Evolutionary conservation across 2,113 vertebrate species (phyloP).

Genomic region (Thoracochromis brauschi): DNA sequence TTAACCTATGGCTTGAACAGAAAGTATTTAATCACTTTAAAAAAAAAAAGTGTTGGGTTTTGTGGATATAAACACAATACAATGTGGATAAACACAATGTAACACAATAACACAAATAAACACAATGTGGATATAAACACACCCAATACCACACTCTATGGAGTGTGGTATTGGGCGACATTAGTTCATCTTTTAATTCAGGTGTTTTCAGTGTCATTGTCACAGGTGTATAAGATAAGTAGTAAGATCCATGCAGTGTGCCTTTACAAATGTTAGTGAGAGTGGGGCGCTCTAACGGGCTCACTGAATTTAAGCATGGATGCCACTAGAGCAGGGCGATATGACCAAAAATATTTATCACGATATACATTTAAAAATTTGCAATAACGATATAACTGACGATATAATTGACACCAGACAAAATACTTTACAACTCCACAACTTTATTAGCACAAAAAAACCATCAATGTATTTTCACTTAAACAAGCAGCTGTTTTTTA

Average conservation of each 20-base stretch:
- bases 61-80: not conserved
- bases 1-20: not conserved
- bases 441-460: not conserved
- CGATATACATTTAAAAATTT: not conserved
- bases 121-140: no score
- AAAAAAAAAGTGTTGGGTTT: not conserved
- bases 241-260: not conserved
- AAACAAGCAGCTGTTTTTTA: not conserved
- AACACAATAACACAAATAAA: no score
- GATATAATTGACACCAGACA: rapidly evolving
- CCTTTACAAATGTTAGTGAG: not conserved
- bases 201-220: not conserved
- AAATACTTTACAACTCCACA: not conserved
- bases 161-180: not conserved
- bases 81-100: no score
- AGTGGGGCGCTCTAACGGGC: not conserved
- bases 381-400: not conserved
- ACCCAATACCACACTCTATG: not conserved
- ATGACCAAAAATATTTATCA: not conserved
- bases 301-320: not conserved
- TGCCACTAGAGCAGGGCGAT: not conserved
- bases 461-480: not conserved
- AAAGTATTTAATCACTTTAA: not conserved
- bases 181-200: not conserved
- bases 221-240: not conserved